Conservation (phyloP, 2,888 invertebrate species). For the Brassicogethes aeneus region DNA sequence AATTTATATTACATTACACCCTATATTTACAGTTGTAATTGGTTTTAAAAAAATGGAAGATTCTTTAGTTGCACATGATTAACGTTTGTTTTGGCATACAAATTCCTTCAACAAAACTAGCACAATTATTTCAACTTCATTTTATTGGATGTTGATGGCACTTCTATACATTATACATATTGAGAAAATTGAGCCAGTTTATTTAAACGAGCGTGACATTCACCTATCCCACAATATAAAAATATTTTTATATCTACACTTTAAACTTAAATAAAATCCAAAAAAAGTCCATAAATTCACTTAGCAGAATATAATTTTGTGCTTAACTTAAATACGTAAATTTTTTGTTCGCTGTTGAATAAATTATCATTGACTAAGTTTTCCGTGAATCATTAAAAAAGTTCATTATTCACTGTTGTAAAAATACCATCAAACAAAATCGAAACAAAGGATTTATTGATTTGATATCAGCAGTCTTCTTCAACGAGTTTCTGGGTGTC, state of each 20-base stretch:
- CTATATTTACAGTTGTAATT: constrained; percentile 32
- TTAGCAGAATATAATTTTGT: no score
- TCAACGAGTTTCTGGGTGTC: constrained; percentile 86
- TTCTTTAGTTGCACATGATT: constrained; percentile 13
- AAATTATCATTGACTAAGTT: constrained; percentile 15
- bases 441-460: constrained; percentile 4
- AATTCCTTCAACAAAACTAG: constrained; percentile 13
- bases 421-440: background rate
- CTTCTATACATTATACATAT: constrained; percentile 10
- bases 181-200: constrained; percentile 8
- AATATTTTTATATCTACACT: constrained; percentile 15
- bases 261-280: no score
- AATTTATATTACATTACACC: constrained; percentile 26
- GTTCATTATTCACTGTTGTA: constrained; percentile 3
- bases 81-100: constrained; percentile 7
- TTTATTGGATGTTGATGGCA: constrained; percentile 20
- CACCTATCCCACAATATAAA: constrained; percentile 20
- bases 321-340: no score
- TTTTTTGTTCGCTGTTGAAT: no score
- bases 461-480: constrained; percentile 64
- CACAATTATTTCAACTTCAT: constrained; percentile 10
- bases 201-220: constrained; percentile 9
- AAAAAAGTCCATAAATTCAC: no score
- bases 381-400: constrained; percentile 16
- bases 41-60: constrained; percentile 25